Conservation (phyloP, 2,888 invertebrate genomes). For the Hypercompe scribonia region DNA sequence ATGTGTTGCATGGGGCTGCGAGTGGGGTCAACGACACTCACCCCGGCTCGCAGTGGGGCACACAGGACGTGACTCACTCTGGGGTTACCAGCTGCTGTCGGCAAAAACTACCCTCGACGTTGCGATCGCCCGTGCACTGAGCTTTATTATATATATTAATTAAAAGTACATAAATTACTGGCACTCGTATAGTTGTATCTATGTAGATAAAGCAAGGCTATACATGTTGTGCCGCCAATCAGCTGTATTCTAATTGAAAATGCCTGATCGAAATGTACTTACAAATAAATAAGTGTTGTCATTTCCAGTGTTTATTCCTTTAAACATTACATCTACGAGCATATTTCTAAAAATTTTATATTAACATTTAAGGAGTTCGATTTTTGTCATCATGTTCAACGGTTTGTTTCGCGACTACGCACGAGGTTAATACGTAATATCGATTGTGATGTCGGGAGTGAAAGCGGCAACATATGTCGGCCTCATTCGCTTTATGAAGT, state of each 20-base stretch:
- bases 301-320: not conserved
- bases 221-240: slow-evolving; percentile 21
- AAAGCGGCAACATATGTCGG: slow-evolving; percentile 84
- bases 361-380: slow-evolving; percentile 18
- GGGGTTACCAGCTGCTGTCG: slow-evolving; percentile 84
- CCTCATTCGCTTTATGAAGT: slow-evolving; percentile 82
- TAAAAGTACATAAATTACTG: slow-evolving; percentile 53
- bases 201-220: slow-evolving; percentile 30
- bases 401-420: slow-evolving; percentile 42
- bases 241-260: slow-evolving; percentile 24
- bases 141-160: slow-evolving; percentile 59
- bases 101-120: slow-evolving; percentile 81
- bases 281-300: not conserved
- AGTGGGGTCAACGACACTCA: slow-evolving; percentile 85
- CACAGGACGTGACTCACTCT: slow-evolving; percentile 85
- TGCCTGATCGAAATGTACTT: not conserved
- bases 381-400: slow-evolving; percentile 33
- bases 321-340: not conserved
- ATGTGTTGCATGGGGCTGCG: slow-evolving; percentile 77
- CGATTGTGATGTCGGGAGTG: slow-evolving; percentile 81
- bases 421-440: slow-evolving; percentile 62
- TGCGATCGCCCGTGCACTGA: slow-evolving; percentile 54
- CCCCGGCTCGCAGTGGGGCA: slow-evolving; percentile 81
- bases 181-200: slow-evolving; percentile 39
- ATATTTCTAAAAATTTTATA: not conserved